Evolutionary conservation across 2,113 vertebrate genomes (phyloP), one percentile per base, ranked within the genome.

Genomic region (Drymodes brunneopygia): DNA sequence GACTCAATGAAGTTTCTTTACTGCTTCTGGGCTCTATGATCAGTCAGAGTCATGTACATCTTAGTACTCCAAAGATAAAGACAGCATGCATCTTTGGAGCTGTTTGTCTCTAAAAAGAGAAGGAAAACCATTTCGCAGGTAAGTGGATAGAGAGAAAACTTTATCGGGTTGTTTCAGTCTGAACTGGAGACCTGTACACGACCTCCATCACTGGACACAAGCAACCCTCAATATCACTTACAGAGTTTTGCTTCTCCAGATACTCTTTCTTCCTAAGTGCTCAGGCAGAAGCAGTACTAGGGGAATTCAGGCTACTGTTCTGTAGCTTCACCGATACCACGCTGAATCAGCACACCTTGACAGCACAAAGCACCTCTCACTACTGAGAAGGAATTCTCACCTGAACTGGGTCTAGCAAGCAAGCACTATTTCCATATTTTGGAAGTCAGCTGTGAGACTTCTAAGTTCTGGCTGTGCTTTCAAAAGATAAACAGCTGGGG

Each of bases 351-450:
- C 4, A 4, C 20, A 61, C 10, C 51, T 2, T 29, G 35, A 42
- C 67, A 58, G 27, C 3, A 9, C 51, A 67, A 71, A 67, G 27
- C n/a, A 50, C 6, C 0, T n/a, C 61, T 56, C 33, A 22, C 28
- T n/a, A 29, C 6, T 15, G 33, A 60, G 61, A 53, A 2, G 1
- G 18, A 33, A 56, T 36, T 60, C 5, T 7, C 42, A 67, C 28
- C 66, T 35, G 33, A 51, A 33, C 11, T 7, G 22, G 8, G 14
- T 58, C 80, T 35, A 40, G 33, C 0, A 0, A 9, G 16, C 45
- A 74, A 79, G 29, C 2, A 2, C 11, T n/a, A 42, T 1, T 2
- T 27, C 25, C 2, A 0, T 21, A 9, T 58, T 58, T 50, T 50
- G 40, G 11, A 42, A 74, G 33, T 33, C 50, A 70, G 29, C 45